A percentile compares a stretch with the other conserved stretches of the same genome.
Evolutionary conservation across 2,888 invertebrate genomes (phyloP).

Genomic region (Sarcophaga carnaria): DNA sequence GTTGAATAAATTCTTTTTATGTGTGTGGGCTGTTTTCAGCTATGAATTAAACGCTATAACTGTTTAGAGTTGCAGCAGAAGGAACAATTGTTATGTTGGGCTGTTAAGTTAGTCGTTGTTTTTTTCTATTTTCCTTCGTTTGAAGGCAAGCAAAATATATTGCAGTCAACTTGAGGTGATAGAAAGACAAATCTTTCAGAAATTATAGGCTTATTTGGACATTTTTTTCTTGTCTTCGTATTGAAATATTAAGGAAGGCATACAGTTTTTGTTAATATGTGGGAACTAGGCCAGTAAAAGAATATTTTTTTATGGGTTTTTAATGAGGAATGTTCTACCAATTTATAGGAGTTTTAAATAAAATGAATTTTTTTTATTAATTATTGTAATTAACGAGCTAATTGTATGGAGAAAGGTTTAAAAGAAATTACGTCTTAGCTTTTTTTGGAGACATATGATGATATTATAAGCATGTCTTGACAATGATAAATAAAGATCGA

Average conservation of each 20-base stretch:
- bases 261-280: neutral
- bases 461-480: no score
- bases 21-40: conserved; percentile 64
- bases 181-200: neutral
- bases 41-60: conserved; percentile 43
- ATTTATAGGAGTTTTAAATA: no score
- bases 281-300: conserved; percentile 40
- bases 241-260: neutral
- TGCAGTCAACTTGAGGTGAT: neutral
- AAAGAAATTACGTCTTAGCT: no score
- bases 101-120: conserved; percentile 20
- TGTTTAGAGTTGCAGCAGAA: conserved; percentile 21
- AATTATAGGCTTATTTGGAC: neutral
- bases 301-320: no score
- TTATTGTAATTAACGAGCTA: no score
- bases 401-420: no score
- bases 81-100: conserved; percentile 40
- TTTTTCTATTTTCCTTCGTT: conserved; percentile 12
- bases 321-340: no score
- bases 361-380: no score
- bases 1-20: conserved; percentile 53
- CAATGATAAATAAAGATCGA: no score
- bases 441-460: no score
- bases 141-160: conserved; percentile 3
- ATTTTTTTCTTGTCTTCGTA: neutral